Conservation (phyloP, 2,888 invertebrate genomes). For the Merodon equestris region DNA sequence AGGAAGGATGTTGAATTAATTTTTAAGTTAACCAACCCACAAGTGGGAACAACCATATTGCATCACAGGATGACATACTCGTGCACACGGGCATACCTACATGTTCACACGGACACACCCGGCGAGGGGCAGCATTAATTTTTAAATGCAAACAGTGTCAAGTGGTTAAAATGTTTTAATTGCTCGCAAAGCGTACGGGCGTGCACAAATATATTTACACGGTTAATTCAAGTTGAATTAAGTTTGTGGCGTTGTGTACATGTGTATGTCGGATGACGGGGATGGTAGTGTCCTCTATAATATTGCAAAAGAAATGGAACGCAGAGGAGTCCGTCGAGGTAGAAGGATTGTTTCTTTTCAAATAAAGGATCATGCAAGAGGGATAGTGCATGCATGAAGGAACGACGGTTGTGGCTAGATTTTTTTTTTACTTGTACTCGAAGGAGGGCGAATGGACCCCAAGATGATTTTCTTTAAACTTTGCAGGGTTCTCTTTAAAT, state of each 20-base stretch:
- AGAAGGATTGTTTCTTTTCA: no score
- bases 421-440: no score
- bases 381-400: no score
- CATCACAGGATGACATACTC: slow-evolving; percentile 20
- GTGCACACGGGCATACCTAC: slow-evolving; percentile 1
- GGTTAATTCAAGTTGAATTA: slow-evolving; percentile 68
- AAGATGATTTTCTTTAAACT: no score
- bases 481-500: no score
- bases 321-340: no score
- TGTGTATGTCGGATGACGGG: neutral
- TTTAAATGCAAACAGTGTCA: slow-evolving; percentile 67
- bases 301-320: no score
- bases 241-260: slow-evolving; percentile 49
- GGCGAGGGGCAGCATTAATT: slow-evolving; percentile 47
- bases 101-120: slow-evolving; percentile 6
- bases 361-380: no score
- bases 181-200: slow-evolving; percentile 62
- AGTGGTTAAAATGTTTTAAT: slow-evolving; percentile 69
- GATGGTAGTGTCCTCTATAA: no score
- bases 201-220: slow-evolving; percentile 65
- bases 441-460: no score
- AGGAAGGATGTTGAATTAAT: slow-evolving; percentile 58
- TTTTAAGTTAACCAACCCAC: slow-evolving; percentile 57
- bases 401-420: no score
- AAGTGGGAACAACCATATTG: slow-evolving; percentile 30